phyloP scores from a whole-genome alignment of 2,888 invertebrate genomes.

The Notodonta ziczac region DNA sequence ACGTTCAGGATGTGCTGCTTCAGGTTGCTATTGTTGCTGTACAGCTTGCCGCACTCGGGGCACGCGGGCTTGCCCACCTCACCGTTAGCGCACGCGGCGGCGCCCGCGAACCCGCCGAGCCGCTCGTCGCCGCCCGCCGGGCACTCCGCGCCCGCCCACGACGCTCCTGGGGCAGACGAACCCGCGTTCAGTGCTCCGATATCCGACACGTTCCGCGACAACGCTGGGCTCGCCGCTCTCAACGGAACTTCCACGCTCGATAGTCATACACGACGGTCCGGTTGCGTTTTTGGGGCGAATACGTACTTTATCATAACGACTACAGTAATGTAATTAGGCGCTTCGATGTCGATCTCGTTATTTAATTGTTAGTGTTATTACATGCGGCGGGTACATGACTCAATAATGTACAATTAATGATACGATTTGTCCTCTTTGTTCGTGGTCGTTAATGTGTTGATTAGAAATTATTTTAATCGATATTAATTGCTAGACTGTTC shows the following conservation, averaged over 20 bases:
- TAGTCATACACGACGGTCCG: not conserved
- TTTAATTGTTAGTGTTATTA: conserved; percentile 74
- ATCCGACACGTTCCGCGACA: conserved; percentile 27
- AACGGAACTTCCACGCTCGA: conserved; percentile 41
- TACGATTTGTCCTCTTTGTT: conserved; percentile 52
- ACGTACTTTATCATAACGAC: conserved; percentile 46
- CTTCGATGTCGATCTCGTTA: conserved; percentile 65
- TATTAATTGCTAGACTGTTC: conserved; percentile 50
- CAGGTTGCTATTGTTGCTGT: conserved; percentile 88
- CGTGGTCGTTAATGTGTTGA: conserved; percentile 51
- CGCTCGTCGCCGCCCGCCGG: conserved; percentile 43
- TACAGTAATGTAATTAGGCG: conserved; percentile 55
- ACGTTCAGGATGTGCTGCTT: conserved; percentile 89
- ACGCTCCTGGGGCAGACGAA: conserved; percentile 80
- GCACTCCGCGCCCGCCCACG: conserved; percentile 51
- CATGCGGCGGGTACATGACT: conserved; percentile 66
- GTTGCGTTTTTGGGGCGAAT: conserved; percentile 27
- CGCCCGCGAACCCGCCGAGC: conserved; percentile 43
- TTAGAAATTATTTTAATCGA: conserved; percentile 52
- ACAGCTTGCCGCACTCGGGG: conserved; percentile 87
- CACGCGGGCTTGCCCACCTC: conserved; percentile 85
- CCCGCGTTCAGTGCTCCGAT: conserved; percentile 67
- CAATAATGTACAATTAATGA: conserved; percentile 75
- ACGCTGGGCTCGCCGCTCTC: conserved; percentile 15
- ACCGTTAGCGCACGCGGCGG: conserved; percentile 58